These are phyloP conservation scores for Ispidina lecontei DNA, from an alignment of 2,797 vertebrate genomes.

Conservation along the genomic window DNA sequence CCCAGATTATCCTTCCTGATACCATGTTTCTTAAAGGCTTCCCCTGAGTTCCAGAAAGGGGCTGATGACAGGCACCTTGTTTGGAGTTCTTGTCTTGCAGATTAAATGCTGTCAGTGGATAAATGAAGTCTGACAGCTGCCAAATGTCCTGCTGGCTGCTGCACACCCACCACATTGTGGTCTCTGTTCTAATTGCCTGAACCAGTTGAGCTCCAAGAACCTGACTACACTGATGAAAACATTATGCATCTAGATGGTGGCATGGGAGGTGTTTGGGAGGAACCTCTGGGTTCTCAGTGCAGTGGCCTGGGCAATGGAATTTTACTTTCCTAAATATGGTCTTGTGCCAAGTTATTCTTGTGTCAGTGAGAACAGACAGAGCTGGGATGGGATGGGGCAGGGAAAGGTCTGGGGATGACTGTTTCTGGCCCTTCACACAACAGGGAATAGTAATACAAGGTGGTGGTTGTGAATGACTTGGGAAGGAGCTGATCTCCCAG, in stretches of 20 bases:
- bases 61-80: neutral
- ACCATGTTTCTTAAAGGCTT: neutral
- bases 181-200: neutral
- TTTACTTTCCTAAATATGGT: neutral
- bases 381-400: neutral
- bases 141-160: neutral
- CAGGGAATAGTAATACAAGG: neutral
- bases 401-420: neutral
- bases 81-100: neutral
- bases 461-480: neutral
- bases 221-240: neutral
- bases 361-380: neutral
- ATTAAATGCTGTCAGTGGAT: neutral
- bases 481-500: neutral
- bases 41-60: neutral
- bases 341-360: neutral
- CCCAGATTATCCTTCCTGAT: neutral
- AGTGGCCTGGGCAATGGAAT: neutral
- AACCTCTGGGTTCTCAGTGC: neutral
- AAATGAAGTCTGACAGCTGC: neutral
- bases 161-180: neutral
- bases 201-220: neutral
- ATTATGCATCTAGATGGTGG: neutral
- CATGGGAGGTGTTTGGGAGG: neutral
- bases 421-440: neutral